A percentile compares a stretch with the other conserved stretches of the same genome.
Evolutionary conservation across 2,797 vertebrate species (phyloP).

Genomic region (Cossypha niveicapilla): DNA sequence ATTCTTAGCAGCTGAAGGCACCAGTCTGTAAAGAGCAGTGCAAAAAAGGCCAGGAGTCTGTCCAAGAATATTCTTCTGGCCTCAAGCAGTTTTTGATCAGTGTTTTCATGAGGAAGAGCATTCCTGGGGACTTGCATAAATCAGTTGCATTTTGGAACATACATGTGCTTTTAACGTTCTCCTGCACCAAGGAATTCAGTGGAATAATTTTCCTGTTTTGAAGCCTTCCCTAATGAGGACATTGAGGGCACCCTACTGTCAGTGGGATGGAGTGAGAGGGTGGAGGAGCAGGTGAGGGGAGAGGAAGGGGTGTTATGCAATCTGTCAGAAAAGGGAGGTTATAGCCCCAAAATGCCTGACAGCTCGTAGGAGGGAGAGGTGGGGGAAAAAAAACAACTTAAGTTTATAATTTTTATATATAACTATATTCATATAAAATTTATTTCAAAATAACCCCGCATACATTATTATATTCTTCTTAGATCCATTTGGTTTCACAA

Average conservation of each 20-base stretch:
- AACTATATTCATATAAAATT: background rate
- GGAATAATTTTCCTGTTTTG: background rate
- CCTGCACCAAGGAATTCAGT: background rate
- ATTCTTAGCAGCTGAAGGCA: background rate
- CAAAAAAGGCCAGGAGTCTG: background rate
- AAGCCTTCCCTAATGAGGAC: background rate
- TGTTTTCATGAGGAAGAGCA: background rate
- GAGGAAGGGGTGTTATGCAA: background rate
- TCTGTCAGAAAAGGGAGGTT: background rate
- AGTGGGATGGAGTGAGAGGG: background rate
- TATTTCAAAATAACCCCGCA: accelerated
- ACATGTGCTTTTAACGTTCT: accelerated
- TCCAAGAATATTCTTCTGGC: background rate
- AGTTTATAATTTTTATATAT: background rate
- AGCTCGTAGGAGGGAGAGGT: too few species aligned
- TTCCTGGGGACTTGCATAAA: background rate
- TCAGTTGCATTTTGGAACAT: background rate
- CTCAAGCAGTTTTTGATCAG: background rate
- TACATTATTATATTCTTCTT: background rate
- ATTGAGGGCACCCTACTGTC: background rate
- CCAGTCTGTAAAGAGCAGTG: background rate
- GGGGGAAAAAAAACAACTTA: background rate
- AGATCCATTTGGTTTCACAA: accelerated
- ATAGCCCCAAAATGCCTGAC: background rate
- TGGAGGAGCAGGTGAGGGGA: background rate